Conservation (phyloP, 2,113 vertebrate species). For the Myrmophylax atrothorax region DNA sequence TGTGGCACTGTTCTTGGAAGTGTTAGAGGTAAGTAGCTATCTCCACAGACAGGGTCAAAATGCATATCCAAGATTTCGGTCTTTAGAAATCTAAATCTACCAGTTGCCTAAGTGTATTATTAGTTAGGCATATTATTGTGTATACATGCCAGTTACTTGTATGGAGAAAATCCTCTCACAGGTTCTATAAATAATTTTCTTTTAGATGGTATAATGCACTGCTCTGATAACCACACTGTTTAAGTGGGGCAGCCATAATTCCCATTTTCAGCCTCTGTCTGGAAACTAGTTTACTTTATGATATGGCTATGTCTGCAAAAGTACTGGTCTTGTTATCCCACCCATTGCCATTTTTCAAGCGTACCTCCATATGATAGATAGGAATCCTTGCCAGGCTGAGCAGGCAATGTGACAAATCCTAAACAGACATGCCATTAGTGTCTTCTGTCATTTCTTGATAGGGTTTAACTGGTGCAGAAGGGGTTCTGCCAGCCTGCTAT, state of each 20-base stretch:
- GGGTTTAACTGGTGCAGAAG: background rate
- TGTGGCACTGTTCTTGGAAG: background rate
- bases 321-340: background rate
- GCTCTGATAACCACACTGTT: background rate
- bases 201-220: background rate
- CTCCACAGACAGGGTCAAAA: background rate
- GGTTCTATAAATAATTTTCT: background rate
- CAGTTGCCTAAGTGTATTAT: fast-evolving
- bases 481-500: background rate
- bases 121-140: background rate
- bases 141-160: background rate
- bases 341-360: background rate
- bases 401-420: background rate
- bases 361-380: background rate
- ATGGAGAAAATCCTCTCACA: background rate
- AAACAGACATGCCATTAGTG: background rate
- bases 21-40: background rate
- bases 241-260: background rate
- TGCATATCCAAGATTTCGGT: background rate
- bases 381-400: background rate
- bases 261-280: background rate
- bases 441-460: background rate
- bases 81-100: background rate
- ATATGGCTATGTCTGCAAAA: background rate
- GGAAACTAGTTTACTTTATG: background rate